Percentiles rank a stretch among this genome's conserved stretches.
These are phyloP conservation scores for Melinaea menophilus DNA, from an alignment of 2,888 invertebrate genomes.

Conservation along the genomic window DNA sequence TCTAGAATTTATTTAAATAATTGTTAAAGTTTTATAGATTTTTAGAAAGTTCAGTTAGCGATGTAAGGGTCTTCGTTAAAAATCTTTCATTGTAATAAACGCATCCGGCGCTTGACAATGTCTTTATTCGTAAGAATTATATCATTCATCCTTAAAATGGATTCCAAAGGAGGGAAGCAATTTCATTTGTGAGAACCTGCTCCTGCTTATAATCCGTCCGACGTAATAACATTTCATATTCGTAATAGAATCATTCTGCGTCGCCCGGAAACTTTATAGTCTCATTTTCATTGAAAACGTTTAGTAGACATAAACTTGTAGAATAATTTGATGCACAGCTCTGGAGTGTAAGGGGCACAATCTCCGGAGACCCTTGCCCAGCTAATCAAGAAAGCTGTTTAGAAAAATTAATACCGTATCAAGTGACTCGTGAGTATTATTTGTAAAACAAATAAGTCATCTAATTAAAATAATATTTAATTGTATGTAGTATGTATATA, in stretches of 20 bases:
- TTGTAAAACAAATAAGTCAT: not conserved
- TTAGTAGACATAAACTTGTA: conserved; percentile 75
- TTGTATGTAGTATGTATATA: not conserved
- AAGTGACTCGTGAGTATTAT: conserved; percentile 38
- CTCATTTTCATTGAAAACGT: conserved; percentile 77
- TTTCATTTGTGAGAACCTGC: conserved; percentile 77
- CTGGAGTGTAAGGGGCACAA: conserved; percentile 53
- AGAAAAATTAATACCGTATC: conserved; percentile 47
- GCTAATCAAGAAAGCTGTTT: conserved; percentile 53
- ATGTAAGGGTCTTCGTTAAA: conserved; percentile 24
- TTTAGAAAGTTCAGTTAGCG: conserved; percentile 17
- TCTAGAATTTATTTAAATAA: conserved; percentile 17
- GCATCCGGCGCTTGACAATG: conserved; percentile 64
- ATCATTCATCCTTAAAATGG: conserved; percentile 76
- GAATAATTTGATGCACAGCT: conserved; percentile 69
- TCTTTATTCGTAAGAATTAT: conserved; percentile 74
- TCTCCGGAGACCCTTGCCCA: conserved; percentile 58
- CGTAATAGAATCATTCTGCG: conserved; percentile 77
- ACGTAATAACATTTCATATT: conserved; percentile 78
- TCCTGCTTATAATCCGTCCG: conserved; percentile 77
- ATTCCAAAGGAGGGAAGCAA: conserved; percentile 76
- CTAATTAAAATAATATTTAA: not conserved
- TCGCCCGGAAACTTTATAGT: conserved; percentile 76
- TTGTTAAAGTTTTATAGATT: conserved; percentile 20
- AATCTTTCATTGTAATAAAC: conserved; percentile 45